Percentiles rank a stretch among this genome's conserved stretches.
These are phyloP conservation scores for Oxygymnocypris stewartii DNA, from an alignment of 2,113 vertebrate genomes.

Conservation along the genomic window DNA sequence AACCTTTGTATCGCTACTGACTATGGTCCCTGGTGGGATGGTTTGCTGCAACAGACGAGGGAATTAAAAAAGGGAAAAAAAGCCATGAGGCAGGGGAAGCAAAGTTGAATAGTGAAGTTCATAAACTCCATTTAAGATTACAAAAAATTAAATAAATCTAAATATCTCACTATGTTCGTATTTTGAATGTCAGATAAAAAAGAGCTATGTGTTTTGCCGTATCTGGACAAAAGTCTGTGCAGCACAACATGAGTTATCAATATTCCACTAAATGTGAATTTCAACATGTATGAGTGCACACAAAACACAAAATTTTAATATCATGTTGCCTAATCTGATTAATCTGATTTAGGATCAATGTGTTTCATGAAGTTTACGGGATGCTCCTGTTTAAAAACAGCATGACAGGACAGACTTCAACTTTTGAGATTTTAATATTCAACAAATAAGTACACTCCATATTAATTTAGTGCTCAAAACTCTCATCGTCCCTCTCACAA, in stretches of 20 bases:
- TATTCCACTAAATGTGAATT: background rate
- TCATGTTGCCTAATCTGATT: background rate
- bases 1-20: conserved; percentile 9
- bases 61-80: background rate
- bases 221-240: background rate
- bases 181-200: background rate
- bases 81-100: background rate
- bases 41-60: background rate
- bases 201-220: background rate
- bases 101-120: background rate
- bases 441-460: background rate
- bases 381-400: background rate
- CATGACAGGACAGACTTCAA: background rate
- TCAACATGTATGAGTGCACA: background rate
- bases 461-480: background rate
- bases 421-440: background rate
- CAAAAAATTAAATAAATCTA: background rate
- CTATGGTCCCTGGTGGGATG: background rate
- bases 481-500: background rate
- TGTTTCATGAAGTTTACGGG: background rate
- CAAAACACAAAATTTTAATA: background rate
- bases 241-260: background rate
- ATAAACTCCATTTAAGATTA: background rate
- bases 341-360: background rate
- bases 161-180: background rate